phyloP scores from a whole-genome alignment of 2,888 invertebrate species.

The Carterocephalus palaemon region DNA sequence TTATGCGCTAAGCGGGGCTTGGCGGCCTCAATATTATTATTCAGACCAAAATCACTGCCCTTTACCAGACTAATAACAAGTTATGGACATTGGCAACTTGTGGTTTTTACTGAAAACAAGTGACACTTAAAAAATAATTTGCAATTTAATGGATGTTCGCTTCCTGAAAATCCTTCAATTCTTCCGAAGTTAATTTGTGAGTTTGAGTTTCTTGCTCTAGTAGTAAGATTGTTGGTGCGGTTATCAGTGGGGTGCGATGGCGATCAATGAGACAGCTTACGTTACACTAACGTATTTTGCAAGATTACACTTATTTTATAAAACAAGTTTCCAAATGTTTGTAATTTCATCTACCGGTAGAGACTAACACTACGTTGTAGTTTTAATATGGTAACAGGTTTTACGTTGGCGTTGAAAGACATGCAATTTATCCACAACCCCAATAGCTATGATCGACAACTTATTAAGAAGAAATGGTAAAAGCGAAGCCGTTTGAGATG shows the following conservation, averaged over 20 bases:
- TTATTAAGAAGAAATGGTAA: slow-evolving; percentile 9
- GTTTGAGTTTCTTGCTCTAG: no score
- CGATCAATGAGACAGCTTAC: no score
- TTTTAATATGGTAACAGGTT: neutral
- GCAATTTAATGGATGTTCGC: no score
- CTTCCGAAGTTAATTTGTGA: no score
- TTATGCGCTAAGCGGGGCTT: slow-evolving; percentile 25
- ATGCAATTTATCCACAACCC: slow-evolving; percentile 5
- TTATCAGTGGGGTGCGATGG: no score
- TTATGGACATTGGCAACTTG: slow-evolving; percentile 5
- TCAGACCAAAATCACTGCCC: slow-evolving; percentile 24
- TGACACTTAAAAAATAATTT: no score
- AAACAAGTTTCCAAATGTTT: no score
- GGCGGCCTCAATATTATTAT: slow-evolving; percentile 25
- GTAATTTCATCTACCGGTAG: neutral
- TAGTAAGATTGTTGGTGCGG: no score
- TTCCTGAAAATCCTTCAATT: no score
- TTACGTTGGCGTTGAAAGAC: neutral
- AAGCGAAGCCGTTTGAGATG: slow-evolving; percentile 15
- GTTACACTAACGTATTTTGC: no score
- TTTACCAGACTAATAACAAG: slow-evolving; percentile 12
- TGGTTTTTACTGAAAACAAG: slow-evolving; percentile 2
- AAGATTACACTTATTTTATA: no score
- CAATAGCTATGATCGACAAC: slow-evolving; percentile 4
- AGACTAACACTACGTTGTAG: neutral